A percentile compares a stretch with the other conserved stretches of the same genome.
phyloP scores from a whole-genome alignment of 2,113 vertebrate genomes.

The Conger conger region DNA sequence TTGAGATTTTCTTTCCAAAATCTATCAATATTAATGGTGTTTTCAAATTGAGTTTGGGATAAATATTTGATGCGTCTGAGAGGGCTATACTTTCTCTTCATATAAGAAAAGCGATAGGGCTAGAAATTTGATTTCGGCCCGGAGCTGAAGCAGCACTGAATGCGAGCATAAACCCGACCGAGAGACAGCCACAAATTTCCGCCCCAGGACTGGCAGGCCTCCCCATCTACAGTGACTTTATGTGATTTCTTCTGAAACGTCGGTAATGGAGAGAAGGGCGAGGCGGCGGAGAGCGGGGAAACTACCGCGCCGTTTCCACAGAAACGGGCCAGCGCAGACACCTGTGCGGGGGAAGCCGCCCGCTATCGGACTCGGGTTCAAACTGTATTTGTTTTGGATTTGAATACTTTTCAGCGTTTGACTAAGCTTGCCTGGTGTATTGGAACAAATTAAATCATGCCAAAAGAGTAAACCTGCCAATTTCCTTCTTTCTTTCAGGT shows the following conservation, averaged over 20 bases:
- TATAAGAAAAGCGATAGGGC: slow-evolving; percentile 20
- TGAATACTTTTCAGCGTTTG: too few relatives aligned
- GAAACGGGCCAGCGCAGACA: background rate
- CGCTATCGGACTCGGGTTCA: too few relatives aligned
- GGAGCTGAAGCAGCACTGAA: background rate
- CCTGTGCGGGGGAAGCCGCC: too few relatives aligned
- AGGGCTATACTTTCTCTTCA: slow-evolving; percentile 14
- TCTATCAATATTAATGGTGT: slow-evolving; percentile 46
- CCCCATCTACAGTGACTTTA: background rate
- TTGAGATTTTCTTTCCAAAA: slow-evolving; percentile 23
- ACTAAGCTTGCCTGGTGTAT: too few relatives aligned
- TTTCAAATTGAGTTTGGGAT: slow-evolving; percentile 32
- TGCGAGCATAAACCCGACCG: slow-evolving; percentile 1
- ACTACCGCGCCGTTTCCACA: background rate
- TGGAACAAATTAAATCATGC: too few relatives aligned
- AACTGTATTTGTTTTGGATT: too few relatives aligned
- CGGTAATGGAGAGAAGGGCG: background rate
- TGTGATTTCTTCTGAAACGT: background rate
- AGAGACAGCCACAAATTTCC: slow-evolving; percentile 4
- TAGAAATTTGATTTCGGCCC: slow-evolving; percentile 22
- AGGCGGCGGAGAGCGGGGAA: background rate
- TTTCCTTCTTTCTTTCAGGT: too few relatives aligned
- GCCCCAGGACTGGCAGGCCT: slow-evolving; percentile 2
- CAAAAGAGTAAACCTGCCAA: too few relatives aligned
- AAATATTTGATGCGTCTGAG: slow-evolving; percentile 35